A percentile compares a stretch with the other conserved stretches of the same genome.
Conservation (phyloP, 1,140 invertebrate species). For the Apis florea region DNA sequence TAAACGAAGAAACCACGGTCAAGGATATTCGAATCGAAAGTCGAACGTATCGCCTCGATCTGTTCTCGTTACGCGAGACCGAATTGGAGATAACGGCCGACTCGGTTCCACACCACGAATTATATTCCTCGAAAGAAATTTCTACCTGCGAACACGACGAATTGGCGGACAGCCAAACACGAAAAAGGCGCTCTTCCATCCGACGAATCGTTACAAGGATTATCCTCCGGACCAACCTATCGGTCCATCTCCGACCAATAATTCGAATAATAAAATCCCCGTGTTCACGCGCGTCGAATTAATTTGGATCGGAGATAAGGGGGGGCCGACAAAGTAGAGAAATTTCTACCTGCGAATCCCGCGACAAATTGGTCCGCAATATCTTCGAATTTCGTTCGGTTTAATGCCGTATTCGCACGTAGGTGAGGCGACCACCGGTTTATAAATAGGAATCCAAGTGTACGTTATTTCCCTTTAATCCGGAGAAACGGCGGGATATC, state of each 20-base stretch:
- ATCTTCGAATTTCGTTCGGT: neutral
- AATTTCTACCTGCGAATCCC: neutral
- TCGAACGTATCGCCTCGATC: neutral
- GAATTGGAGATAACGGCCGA: neutral
- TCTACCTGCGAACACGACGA: neutral
- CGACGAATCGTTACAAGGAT: neutral
- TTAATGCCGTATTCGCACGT: constrained; percentile 33
- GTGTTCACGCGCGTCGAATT: too few species aligned
- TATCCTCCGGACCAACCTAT: too few species aligned
- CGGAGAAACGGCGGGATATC: constrained; percentile 50
- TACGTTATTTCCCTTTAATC: constrained; percentile 55
- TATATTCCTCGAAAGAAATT: constrained; percentile 18
- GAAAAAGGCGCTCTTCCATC: too few species aligned
- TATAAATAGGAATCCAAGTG: constrained; percentile 54
- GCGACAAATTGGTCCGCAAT: neutral
- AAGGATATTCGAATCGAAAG: constrained; percentile 19
- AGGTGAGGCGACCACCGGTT: neutral
- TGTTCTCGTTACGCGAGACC: neutral
- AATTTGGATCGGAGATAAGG: too few species aligned
- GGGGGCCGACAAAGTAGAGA: neutral
- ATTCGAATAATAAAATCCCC: too few species aligned
- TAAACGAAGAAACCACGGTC: neutral
- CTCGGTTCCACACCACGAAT: neutral
- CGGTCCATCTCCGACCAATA: too few species aligned
- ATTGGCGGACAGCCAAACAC: too few species aligned